phyloP scores from a whole-genome alignment of 2,797 vertebrate species.

The Serranus cabrilla region DNA sequence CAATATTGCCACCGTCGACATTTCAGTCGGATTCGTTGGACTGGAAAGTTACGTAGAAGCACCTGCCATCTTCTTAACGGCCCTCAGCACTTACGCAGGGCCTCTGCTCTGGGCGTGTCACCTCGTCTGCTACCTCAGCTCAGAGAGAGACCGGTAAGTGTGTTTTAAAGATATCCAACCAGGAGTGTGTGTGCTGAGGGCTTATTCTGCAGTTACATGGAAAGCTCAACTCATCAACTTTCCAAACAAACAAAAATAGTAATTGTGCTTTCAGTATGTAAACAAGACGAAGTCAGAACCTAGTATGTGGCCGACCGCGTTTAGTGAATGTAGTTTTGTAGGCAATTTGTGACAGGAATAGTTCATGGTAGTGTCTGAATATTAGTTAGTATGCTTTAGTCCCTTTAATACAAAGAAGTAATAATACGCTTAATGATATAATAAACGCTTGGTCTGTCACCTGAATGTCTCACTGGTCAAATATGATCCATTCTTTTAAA shows the following conservation, averaged over 20 bases:
- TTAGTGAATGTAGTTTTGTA: too few species aligned
- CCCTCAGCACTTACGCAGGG: constrained; percentile 91
- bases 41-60: constrained; percentile 91
- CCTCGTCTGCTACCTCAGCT: constrained; percentile 92
- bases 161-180: neutral
- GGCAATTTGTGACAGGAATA: too few species aligned
- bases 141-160: constrained; percentile 88
- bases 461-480: too few species aligned
- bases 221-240: neutral
- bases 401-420: too few species aligned
- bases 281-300: too few species aligned
- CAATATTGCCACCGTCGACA: constrained; percentile 93
- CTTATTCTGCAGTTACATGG: neutral
- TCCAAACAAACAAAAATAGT: neutral
- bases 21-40: constrained; percentile 95
- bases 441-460: too few species aligned
- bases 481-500: too few species aligned
- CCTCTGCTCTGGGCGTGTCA: constrained; percentile 95
- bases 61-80: constrained; percentile 91
- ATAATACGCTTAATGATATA: too few species aligned
- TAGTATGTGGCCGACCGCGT: too few species aligned
- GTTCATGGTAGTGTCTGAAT: too few species aligned
- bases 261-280: neutral
- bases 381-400: too few species aligned
- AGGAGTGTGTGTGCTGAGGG: neutral